phyloP scores from a whole-genome alignment of 1,140 invertebrate genomes.

The Drosophila kikkawai region DNA sequence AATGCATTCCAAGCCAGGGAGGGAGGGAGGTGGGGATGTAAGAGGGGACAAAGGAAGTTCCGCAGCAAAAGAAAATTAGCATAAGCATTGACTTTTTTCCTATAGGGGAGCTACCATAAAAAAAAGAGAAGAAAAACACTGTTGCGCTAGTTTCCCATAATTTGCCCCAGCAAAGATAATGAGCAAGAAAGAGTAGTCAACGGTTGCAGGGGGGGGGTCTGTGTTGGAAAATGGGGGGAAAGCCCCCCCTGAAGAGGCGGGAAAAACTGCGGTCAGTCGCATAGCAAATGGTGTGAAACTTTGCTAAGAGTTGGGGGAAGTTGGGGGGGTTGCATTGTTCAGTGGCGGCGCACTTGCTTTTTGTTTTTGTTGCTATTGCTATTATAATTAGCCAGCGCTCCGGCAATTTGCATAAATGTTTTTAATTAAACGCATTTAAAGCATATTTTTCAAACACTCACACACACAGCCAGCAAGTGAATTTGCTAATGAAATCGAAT shows the following conservation, averaged over 20 bases:
- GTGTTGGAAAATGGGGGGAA: conserved; percentile 4
- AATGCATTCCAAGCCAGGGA: conserved; percentile 57
- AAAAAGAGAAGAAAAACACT: conserved; percentile 36
- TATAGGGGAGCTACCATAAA: conserved; percentile 27
- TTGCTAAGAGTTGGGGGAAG: conserved; percentile 9
- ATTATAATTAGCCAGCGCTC: conserved; percentile 48
- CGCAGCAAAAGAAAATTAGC: conserved; percentile 72
- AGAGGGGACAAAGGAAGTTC: conserved; percentile 49
- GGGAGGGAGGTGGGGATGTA: background rate
- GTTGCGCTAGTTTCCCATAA: conserved; percentile 77
- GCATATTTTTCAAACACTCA: conserved; percentile 68
- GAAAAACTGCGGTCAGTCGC: conserved; percentile 65
- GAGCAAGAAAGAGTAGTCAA: conserved; percentile 50
- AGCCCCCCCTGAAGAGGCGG: background rate
- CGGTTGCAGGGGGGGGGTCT: conserved; percentile 5
- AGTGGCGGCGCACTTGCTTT: conserved; percentile 52
- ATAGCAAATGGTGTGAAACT: conserved; percentile 81
- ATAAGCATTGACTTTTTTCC: conserved; percentile 70
- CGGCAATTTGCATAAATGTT: conserved; percentile 78
- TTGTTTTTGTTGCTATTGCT: conserved; percentile 38
- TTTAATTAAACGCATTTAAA: conserved; percentile 79
- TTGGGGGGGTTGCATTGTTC: conserved; percentile 55
- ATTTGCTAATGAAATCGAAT: conserved; percentile 69
- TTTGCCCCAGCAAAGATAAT: conserved; percentile 71
- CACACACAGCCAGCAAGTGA: conserved; percentile 28